A percentile compares a stretch with the other conserved stretches of the same genome.
Evolutionary conservation across 2,888 invertebrate species (phyloP).

Genomic region (Scaptomyza reducta): DNA sequence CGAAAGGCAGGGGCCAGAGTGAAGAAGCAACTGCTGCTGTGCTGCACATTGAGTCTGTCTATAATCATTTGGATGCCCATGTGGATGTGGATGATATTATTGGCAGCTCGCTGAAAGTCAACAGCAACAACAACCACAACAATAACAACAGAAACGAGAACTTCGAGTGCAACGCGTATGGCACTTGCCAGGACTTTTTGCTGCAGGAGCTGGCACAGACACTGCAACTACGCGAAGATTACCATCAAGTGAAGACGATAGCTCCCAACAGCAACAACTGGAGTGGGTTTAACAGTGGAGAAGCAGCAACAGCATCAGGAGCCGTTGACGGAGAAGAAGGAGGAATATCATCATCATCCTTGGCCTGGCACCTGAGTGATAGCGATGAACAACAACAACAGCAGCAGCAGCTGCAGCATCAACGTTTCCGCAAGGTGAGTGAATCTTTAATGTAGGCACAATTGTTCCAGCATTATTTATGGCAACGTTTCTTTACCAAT

Average conservation of each 20-base stretch:
- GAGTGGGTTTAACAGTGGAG: constrained; percentile 15
- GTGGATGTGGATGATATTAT: constrained; percentile 46
- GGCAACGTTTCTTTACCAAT: background rate
- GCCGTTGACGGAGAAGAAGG: no score
- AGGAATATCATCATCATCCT: constrained; percentile 4
- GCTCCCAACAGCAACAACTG: constrained; percentile 18
- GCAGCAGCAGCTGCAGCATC: background rate
- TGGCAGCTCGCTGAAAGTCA: constrained; percentile 52
- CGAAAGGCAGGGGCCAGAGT: no score
- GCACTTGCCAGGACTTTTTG: constrained; percentile 70
- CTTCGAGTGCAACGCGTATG: constrained; percentile 20
- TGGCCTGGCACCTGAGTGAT: constrained; percentile 33
- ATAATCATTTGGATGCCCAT: constrained; percentile 57
- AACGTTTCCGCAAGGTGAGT: constrained; percentile 28
- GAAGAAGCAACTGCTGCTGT: constrained; percentile 39
- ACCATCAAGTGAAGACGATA: constrained; percentile 21
- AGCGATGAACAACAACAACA: constrained; percentile 15
- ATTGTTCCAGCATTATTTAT: background rate
- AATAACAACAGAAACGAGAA: background rate
- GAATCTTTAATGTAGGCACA: constrained; percentile 1
- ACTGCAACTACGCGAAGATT: constrained; percentile 23
- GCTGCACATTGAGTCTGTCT: constrained; percentile 64
- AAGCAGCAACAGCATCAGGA: background rate
- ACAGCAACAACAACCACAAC: constrained; percentile 22
- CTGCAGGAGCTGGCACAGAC: constrained; percentile 59